These are phyloP conservation scores for Danio choprae DNA, from an alignment of 2,797 vertebrate species.

Conservation along the genomic window DNA sequence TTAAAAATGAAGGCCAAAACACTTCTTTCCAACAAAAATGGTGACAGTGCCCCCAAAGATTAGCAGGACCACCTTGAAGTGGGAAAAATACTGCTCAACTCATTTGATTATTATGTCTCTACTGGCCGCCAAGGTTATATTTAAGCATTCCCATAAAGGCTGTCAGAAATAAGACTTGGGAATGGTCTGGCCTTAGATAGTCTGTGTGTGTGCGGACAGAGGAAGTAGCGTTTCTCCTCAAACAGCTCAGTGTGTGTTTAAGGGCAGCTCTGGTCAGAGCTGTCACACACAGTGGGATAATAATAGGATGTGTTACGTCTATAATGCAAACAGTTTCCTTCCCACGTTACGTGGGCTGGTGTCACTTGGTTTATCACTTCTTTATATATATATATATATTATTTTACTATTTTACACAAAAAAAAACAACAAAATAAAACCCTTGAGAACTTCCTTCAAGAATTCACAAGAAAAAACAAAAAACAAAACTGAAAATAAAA, in stretches of 20 bases:
- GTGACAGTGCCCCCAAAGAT: conserved; percentile 67
- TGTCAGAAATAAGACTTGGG: conserved; percentile 81
- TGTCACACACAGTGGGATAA: conserved; percentile 81
- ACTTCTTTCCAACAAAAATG: conserved; percentile 38
- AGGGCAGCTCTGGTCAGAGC: conserved; percentile 79
- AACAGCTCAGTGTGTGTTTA: conserved; percentile 73
- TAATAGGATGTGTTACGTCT: conserved; percentile 81
- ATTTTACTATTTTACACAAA: conserved; percentile 11
- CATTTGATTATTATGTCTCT: conserved; percentile 81
- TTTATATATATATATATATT: conserved; percentile 61
- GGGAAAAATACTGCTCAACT: conserved; percentile 74
- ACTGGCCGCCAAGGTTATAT: conserved; percentile 80
- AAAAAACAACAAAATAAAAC: conserved; percentile 29
- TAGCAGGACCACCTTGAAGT: conserved; percentile 79
- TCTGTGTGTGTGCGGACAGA: conserved; percentile 63
- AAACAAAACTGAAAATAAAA: conserved; percentile 52
- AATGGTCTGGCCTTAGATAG: conserved; percentile 77
- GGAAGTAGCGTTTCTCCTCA: conserved; percentile 65
- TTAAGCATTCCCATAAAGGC: conserved; percentile 84
- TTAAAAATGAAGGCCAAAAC: conserved; percentile 33
- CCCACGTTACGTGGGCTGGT: conserved; percentile 79
- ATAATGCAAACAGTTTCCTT: conserved; percentile 76
- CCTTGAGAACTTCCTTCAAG: conserved; percentile 67
- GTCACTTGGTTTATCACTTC: conserved; percentile 74
- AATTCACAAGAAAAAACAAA: conserved; percentile 63